Percentiles rank a stretch among this genome's conserved stretches.
Evolutionary conservation across 2,888 invertebrate genomes (phyloP).

Genomic region (Alentia gelatinosa): DNA sequence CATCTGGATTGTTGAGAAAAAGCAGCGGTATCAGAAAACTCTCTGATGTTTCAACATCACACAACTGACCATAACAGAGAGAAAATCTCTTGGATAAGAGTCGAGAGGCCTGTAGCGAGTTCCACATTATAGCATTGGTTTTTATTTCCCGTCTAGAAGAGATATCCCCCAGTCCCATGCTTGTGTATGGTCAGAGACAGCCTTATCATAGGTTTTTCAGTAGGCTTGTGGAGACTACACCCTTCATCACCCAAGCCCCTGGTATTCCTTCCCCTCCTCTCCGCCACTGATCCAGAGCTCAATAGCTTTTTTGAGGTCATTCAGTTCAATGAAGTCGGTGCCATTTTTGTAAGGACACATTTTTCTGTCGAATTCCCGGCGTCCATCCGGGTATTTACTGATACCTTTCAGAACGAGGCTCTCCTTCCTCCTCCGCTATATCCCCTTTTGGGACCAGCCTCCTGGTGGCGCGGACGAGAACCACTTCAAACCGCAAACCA

Average conservation of each 20-base stretch:
- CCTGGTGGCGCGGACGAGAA: neutral
- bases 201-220: neutral
- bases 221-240: neutral
- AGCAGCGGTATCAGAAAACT: no score
- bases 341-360: neutral
- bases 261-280: neutral
- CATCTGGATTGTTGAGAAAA: no score
- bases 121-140: no score
- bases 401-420: neutral
- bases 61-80: no score
- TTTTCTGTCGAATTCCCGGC: neutral
- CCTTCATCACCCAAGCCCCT: neutral
- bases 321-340: neutral
- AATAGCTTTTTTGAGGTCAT: no score
- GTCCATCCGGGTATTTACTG: neutral
- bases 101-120: no score
- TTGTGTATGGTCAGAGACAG: neutral
- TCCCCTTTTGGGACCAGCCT: neutral
- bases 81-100: no score
- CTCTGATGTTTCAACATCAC: no score
- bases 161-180: no score
- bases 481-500: neutral
- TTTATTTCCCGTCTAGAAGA: no score
- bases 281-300: neutral
- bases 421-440: neutral